Base-by-base conservation (phyloP, 1,140 invertebrate genomes). In the Drosophila nigromelanica region DNA sequence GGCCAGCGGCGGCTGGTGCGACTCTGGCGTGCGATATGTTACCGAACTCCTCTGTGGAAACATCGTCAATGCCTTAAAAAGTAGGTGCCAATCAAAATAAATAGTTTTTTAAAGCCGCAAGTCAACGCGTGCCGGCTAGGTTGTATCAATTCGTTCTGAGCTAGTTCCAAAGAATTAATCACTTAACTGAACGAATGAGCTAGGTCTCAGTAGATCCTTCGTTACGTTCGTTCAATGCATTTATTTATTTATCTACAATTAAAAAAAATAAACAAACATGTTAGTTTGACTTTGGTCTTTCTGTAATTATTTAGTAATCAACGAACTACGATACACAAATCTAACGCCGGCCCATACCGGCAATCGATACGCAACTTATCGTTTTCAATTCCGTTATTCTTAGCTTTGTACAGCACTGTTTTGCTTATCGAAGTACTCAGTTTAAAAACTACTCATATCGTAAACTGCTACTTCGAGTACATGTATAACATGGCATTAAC, bases 11-110 rank as follows among this genome's bases (percentile, higher is more conserved):
- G 83, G 83, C n/a, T 80, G 58, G 21, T 89, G 73, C n/a, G 21
- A 48, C 0, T 5, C 59, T 14, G 83, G 83, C 3, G 63, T 72
- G n/a, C 51, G 42, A 24, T 89, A 89, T 1, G 63, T 33, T 4
- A 62, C 48, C 4, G 83, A 83, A 7, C 30, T 73, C 35, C 43
- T 59, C 50, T 83, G 76, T 24, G 83, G 83, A 51, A 87, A 87
- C 82, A 87, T 87, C 5, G 0, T 56, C n/a, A 7, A 6, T 2
- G 45, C 1, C 11, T 1, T 15, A 40, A 54, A 40, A 2, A 24
- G 21, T 4, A 12, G 1, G 8, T 14, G 5, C 27, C 7, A 15
- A 37, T 37, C 33, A 52, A 54, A 56, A 42, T n/a, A 18, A 6
- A 11, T 5, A 51, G n/a, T 40, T 11, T n/a, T 5, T 8, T 27